These are phyloP conservation scores for Phocides pigmalion DNA, from an alignment of 1,140 invertebrate species.

Conservation along the genomic window DNA sequence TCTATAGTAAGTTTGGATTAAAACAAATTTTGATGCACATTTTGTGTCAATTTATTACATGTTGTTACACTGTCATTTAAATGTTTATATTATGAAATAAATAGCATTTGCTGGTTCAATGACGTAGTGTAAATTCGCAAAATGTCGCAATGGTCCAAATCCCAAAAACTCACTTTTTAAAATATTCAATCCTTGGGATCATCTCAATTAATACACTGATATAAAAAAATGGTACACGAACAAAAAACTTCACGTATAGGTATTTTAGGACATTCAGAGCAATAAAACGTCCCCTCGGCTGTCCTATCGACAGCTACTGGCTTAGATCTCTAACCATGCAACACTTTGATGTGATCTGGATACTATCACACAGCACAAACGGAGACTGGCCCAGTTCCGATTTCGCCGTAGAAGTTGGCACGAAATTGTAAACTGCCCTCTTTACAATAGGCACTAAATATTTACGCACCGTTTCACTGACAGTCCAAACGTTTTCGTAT, in stretches of 20 bases:
- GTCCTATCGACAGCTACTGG: slow-evolving; percentile 44
- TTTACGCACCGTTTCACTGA: slow-evolving; percentile 34
- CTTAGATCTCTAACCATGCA: slow-evolving; percentile 46
- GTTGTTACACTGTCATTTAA: too few relatives aligned
- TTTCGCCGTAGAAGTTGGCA: slow-evolving; percentile 76
- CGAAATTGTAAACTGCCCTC: slow-evolving; percentile 81
- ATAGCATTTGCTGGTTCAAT: too few relatives aligned
- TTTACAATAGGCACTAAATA: slow-evolving; percentile 68
- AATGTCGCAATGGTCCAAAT: too few relatives aligned
- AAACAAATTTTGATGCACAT: too few relatives aligned
- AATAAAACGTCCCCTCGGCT: slow-evolving; percentile 38
- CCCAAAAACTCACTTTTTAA: too few relatives aligned
- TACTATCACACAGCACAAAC: slow-evolving; percentile 73
- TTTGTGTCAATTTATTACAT: too few relatives aligned
- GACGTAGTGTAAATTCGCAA: too few relatives aligned
- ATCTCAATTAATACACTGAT: not conserved
- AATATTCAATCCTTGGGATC: not conserved
- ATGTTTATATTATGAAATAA: too few relatives aligned
- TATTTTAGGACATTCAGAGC: slow-evolving; percentile 5
- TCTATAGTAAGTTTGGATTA: too few relatives aligned
- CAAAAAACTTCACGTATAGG: not conserved
- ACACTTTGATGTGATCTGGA: slow-evolving; percentile 78
- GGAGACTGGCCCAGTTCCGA: slow-evolving; percentile 73
- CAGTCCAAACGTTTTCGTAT: not conserved
- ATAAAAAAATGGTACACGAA: not conserved